Base-by-base conservation (phyloP, 2,797 vertebrate genomes). In the Chiropotes sagulatus region DNA sequence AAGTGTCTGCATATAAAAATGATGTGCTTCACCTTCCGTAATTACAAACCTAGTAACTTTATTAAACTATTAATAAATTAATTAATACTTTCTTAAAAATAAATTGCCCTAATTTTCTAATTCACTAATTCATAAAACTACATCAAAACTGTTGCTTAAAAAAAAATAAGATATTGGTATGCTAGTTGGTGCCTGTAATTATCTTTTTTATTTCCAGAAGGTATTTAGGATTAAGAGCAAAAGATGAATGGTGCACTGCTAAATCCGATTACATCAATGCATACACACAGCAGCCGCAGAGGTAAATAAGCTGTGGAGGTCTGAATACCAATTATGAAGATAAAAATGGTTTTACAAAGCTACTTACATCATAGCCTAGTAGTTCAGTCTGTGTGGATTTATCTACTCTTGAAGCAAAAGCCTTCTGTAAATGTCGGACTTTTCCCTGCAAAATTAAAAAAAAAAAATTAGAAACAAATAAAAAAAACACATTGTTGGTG, bases 371-470 rank as follows among this genome's bases (percentile, higher is more conserved):
- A 97, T 99, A 99, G 98, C 99, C 99, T 97, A 98, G 88, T 87
- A 99, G 98, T 97, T 99, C 99, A 70, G 99, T 99, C 99, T 99
- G 99, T 0, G 99, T 99, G 97, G 99, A 99, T 98, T 99, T 99
- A 99, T 99, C 99, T 98, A 99, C 99, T 98, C 99, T 99, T 98
- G 99, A 99, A 99, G 99, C 98, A 98, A 99, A 99, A 97, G 98
- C 97, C 98, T 99, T 99, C 99, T 99, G 99, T 97, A 99, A 98
- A 98, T 99, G 99, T 97, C 98, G 99, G 97, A 99, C 98, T 98
- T 99, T 99, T 97, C 99, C 99, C 99, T 99, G 99, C 82, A 99
- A 98, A 98, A 97, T 41, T 94, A 97, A 98, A 96, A 76, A 87
- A 97, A 97, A 95, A 75, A 83, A 94, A 22, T 54, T 54, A 54